phyloP scores from a whole-genome alignment of 2,797 vertebrate species.

The Xiphophorus birchmanni region DNA sequence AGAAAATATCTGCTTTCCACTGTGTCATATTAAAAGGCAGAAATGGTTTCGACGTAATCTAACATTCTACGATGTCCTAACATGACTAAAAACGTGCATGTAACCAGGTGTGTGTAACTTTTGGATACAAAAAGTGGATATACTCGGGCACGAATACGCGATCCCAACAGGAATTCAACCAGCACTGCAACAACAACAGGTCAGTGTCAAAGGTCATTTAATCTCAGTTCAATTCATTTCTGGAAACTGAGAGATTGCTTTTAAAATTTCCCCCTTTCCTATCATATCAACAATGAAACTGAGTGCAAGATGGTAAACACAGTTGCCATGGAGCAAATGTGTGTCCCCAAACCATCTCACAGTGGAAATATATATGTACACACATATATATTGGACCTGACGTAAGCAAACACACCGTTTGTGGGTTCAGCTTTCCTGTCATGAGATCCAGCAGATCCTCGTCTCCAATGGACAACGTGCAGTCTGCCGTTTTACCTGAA shows the following conservation, averaged over 20 bases:
- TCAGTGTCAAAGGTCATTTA: background rate
- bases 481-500: slow-evolving; percentile 89
- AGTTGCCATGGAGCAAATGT: background rate
- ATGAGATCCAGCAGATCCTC: slow-evolving; percentile 88
- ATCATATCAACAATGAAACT: background rate
- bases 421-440: slow-evolving; percentile 93
- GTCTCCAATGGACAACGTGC: slow-evolving; percentile 89
- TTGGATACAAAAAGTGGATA: background rate
- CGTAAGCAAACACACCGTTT: slow-evolving; percentile 80
- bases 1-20: background rate
- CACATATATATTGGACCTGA: background rate
- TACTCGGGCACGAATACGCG: background rate
- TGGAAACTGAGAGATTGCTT: background rate
- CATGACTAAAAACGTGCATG: background rate
- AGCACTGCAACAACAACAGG: background rate
- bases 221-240: background rate
- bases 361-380: background rate
- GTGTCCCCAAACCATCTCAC: background rate
- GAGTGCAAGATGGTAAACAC: background rate
- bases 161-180: background rate
- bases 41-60: background rate
- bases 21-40: background rate
- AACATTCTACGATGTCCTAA: background rate
- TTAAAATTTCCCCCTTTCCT: background rate
- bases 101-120: background rate